These are phyloP conservation scores for Colaptes auratus DNA, from an alignment of 2,113 vertebrate species.

Conservation along the genomic window DNA sequence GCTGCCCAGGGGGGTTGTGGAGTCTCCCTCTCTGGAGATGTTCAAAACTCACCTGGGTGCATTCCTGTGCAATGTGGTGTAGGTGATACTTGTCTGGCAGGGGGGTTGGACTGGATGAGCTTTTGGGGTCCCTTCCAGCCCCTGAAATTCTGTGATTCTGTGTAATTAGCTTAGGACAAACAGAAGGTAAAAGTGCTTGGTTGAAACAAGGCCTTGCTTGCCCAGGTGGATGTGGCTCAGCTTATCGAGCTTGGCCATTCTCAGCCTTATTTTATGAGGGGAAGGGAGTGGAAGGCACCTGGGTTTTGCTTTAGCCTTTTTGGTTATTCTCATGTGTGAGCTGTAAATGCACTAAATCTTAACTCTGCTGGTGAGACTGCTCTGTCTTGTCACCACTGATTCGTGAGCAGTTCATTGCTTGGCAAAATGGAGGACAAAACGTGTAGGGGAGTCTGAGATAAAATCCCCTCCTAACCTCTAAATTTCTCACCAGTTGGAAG, in stretches of 20 bases:
- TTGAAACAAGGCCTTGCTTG: too few species aligned
- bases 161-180: fast-evolving
- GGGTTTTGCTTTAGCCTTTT: neutral
- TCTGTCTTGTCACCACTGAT: neutral
- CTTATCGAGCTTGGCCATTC: neutral
- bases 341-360: neutral
- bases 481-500: neutral
- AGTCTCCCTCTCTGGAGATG: too few species aligned
- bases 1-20: too few species aligned
- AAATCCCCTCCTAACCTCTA: neutral
- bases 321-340: neutral
- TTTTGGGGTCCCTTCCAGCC: too few species aligned
- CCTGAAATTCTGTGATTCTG: too few species aligned
- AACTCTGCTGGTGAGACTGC: neutral
- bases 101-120: too few species aligned
- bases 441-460: neutral
- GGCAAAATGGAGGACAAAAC: neutral
- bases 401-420: neutral
- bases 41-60: too few species aligned
- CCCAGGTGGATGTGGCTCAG: fast-evolving
- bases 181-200: neutral
- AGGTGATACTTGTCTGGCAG: too few species aligned
- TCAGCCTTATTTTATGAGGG: neutral
- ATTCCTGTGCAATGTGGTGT: too few species aligned
- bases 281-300: neutral